A percentile compares a stretch with the other conserved stretches of the same genome.
Evolutionary conservation across 2,797 vertebrate species (phyloP).

Genomic region (Manis javanica): DNA sequence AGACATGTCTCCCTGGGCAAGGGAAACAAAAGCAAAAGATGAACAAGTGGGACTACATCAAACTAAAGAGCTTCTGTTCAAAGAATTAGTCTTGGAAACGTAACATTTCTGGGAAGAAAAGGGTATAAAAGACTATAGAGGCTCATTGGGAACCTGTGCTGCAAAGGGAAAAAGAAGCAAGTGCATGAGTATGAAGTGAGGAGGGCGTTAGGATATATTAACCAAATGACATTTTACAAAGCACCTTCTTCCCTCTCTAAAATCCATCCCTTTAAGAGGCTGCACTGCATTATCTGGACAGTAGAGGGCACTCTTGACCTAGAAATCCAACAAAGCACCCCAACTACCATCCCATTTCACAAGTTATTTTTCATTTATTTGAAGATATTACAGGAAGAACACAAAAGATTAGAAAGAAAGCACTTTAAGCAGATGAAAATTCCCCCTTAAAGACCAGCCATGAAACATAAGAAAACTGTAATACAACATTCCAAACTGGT

Average conservation of each 20-base stretch:
- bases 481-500: background rate
- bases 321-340: background rate
- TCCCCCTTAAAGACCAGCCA: background rate
- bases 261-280: background rate
- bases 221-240: background rate
- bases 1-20: too few species aligned
- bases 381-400: background rate
- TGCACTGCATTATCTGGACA: background rate
- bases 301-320: conserved; percentile 14
- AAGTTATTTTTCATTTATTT: background rate
- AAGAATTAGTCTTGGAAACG: too few species aligned
- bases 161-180: background rate
- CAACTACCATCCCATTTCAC: background rate
- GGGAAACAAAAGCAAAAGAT: too few species aligned
- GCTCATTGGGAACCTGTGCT: too few species aligned
- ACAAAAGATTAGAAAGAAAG: background rate
- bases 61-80: too few species aligned
- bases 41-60: too few species aligned
- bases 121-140: too few species aligned
- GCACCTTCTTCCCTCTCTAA: background rate
- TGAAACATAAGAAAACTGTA: background rate
- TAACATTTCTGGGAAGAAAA: too few species aligned
- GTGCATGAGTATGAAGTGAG: background rate
- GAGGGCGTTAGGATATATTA: background rate
- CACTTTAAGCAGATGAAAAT: background rate